Evolutionary conservation across 2,797 vertebrate genomes (phyloP).

Genomic region (Arrhamphus sclerolepis): DNA sequence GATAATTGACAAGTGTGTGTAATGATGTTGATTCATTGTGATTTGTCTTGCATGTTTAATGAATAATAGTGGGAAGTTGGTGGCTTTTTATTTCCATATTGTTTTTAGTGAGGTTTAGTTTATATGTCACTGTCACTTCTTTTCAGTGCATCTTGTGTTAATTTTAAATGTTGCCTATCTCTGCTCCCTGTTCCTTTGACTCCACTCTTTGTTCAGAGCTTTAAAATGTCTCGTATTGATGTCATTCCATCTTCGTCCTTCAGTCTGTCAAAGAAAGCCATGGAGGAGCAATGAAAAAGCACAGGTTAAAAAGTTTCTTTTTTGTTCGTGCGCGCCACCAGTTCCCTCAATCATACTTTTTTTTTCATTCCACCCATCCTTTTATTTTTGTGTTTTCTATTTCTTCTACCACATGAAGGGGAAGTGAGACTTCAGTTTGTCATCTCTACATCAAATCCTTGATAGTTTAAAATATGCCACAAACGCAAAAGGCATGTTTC

Average conservation of each 20-base stretch:
- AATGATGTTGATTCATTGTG: slow-evolving; percentile 37
- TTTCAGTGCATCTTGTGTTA: slow-evolving; percentile 39
- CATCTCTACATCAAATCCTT: slow-evolving; percentile 71
- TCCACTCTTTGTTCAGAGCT: slow-evolving; percentile 73
- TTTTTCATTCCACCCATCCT: background rate
- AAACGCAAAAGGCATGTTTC: slow-evolving; percentile 50
- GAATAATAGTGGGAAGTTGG: slow-evolving; percentile 4
- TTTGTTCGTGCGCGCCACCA: slow-evolving; percentile 54
- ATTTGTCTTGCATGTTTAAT: slow-evolving; percentile 31
- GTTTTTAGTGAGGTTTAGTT: slow-evolving; percentile 48
- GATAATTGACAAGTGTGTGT: slow-evolving; percentile 21
- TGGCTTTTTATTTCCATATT: slow-evolving; percentile 13
- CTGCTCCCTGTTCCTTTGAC: slow-evolving; percentile 64
- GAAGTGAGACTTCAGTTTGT: slow-evolving; percentile 59
- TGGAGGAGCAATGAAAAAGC: slow-evolving; percentile 56
- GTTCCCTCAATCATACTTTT: slow-evolving; percentile 53
- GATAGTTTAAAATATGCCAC: slow-evolving; percentile 53
- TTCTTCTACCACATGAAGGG: slow-evolving; percentile 72
- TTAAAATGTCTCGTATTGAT: slow-evolving; percentile 77
- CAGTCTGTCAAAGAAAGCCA: slow-evolving; percentile 62
- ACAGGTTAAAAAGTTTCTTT: slow-evolving; percentile 77
- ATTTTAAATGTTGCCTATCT: slow-evolving; percentile 57
- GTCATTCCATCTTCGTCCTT: slow-evolving; percentile 78
- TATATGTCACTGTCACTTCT: slow-evolving; percentile 25
- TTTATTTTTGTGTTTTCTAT: background rate